A percentile compares a stretch with the other conserved stretches of the same genome.
Conservation (phyloP, 1,140 invertebrate species). For the Trypoxylus dichotomus region DNA sequence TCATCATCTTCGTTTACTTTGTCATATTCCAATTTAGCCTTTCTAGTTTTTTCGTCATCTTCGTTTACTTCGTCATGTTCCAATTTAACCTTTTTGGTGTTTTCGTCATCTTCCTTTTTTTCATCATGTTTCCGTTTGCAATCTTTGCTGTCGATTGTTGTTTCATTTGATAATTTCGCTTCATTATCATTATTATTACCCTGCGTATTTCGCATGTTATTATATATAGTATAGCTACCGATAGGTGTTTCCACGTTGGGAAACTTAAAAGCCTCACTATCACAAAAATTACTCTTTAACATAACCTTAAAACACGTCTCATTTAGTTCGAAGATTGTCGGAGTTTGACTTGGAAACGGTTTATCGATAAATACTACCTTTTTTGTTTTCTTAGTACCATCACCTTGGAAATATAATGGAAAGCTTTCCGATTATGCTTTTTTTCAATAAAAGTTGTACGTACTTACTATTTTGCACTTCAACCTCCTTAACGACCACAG, state of each 20-base stretch:
- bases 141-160: neutral
- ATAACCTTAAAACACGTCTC: constrained; percentile 51
- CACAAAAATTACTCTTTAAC: constrained; percentile 48
- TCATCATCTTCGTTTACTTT: neutral
- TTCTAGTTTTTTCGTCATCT: neutral
- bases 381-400: constrained; percentile 41
- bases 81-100: neutral
- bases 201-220: too few relatives aligned
- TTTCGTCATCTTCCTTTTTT: neutral
- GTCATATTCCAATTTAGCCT: neutral
- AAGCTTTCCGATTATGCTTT: neutral
- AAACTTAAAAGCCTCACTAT: constrained; percentile 41
- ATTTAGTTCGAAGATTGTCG: constrained; percentile 51
- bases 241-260: neutral
- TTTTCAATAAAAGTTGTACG: neutral
- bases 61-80: neutral
- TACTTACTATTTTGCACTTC: constrained; percentile 34
- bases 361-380: constrained; percentile 56
- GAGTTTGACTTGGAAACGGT: constrained; percentile 48
- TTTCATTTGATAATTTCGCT: neutral
- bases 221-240: too few relatives aligned
- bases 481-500: constrained; percentile 52
- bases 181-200: too few relatives aligned
- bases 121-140: neutral
- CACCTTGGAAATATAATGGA: constrained; percentile 31